Evolutionary conservation across 2,113 vertebrate genomes (phyloP).

Genomic region (Orycteropus afer): DNA sequence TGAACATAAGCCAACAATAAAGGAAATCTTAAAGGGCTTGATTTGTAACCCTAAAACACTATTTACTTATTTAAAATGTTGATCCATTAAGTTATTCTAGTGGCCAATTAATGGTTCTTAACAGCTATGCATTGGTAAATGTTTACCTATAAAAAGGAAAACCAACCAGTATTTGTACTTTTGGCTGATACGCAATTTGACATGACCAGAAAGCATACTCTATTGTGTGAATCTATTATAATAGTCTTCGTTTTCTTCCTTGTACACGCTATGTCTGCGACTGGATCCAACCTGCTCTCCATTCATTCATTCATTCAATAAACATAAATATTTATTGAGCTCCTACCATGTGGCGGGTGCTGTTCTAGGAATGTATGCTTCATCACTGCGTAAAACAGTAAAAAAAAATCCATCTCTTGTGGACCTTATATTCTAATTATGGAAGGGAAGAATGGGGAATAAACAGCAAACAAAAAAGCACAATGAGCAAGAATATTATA

Average conservation of each 20-base stretch:
- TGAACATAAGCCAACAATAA: not conserved
- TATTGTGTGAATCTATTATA: fast-evolving
- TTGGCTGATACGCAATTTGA: not conserved
- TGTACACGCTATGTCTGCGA: not conserved
- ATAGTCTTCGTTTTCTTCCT: not conserved
- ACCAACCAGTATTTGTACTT: not conserved
- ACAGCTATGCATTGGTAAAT: not conserved
- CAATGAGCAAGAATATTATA: fast-evolving
- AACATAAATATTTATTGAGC: fast-evolving
- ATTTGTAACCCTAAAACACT: too few relatives aligned
- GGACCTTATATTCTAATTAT: fast-evolving
- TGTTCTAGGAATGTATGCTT: not conserved
- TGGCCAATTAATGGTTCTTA: not conserved
- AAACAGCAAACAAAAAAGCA: not conserved
- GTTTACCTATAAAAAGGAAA: not conserved
- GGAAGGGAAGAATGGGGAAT: not conserved
- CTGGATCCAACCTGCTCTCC: not conserved
- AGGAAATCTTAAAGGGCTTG: not conserved
- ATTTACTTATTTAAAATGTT: not conserved
- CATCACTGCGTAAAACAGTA: not conserved
- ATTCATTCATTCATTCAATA: not conserved
- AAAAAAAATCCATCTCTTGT: not conserved
- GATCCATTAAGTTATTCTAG: not conserved
- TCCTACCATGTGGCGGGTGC: too few relatives aligned
- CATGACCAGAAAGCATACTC: fast-evolving